These are phyloP conservation scores for Pseudolaguvia tuberculata DNA, from an alignment of 2,113 vertebrate genomes.

Conservation along the genomic window DNA sequence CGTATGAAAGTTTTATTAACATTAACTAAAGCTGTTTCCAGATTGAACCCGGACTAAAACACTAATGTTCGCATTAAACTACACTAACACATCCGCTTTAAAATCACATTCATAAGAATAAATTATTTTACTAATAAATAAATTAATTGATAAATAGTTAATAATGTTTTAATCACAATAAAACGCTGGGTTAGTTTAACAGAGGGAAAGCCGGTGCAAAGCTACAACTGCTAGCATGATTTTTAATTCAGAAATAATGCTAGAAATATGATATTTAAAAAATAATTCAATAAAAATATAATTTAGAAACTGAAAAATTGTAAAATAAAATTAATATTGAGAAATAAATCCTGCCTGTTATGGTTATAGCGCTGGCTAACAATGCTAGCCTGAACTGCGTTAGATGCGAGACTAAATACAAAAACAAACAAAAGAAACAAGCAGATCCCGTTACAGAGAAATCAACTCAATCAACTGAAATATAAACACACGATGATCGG, in stretches of 20 bases:
- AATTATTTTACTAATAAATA: neutral
- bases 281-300: no score
- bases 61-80: neutral
- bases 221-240: neutral
- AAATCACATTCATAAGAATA: neutral
- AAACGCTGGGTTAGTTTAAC: neutral
- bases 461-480: no score
- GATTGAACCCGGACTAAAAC: neutral
- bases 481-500: no score
- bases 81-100: neutral
- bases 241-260: neutral
- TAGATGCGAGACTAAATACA: neutral
- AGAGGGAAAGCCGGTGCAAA: neutral
- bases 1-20: neutral
- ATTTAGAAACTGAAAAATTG: neutral
- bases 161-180: no score
- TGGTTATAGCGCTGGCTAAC: neutral
- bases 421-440: neutral
- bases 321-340: neutral
- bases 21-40: neutral
- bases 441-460: neutral
- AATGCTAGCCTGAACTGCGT: neutral
- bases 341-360: neutral
- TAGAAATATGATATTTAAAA: no score
- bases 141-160: neutral